Conservation (phyloP, 2,888 invertebrate species). For the Papilio protenor region DNA sequence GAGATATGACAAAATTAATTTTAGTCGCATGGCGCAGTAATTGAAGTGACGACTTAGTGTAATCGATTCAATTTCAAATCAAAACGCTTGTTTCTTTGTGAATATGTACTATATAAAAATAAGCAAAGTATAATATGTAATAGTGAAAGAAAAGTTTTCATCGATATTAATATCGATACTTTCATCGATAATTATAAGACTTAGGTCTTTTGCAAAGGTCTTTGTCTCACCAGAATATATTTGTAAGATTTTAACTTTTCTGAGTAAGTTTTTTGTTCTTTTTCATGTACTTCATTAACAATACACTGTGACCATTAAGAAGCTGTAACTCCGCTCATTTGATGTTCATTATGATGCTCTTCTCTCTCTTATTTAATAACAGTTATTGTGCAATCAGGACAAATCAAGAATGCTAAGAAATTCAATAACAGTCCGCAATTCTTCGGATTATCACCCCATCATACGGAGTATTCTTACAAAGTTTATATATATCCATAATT, state of each 20-base stretch:
- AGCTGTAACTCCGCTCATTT: background rate
- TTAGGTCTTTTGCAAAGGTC: background rate
- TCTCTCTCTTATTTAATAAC: background rate
- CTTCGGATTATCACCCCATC: conserved; percentile 78
- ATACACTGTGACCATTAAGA: background rate
- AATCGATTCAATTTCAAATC: conserved; percentile 59
- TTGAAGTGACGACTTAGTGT: conserved; percentile 74
- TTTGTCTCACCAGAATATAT: background rate
- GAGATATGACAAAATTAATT: conserved; percentile 78
- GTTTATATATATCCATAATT: conserved; percentile 38
- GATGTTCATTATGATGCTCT: background rate
- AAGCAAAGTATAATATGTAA: background rate
- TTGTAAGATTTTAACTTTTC: background rate
- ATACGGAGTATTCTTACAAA: conserved; percentile 59
- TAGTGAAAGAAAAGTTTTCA: background rate
- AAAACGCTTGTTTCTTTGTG: background rate
- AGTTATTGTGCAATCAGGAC: conserved; percentile 55
- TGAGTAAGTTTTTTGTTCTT: background rate
- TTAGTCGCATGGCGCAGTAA: conserved; percentile 71
- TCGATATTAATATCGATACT: background rate
- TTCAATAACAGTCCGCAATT: conserved; percentile 78
- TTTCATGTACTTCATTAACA: background rate
- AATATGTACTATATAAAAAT: background rate
- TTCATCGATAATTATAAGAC: no score
- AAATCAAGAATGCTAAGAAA: conserved; percentile 80